Evolutionary conservation across 1,140 invertebrate species (phyloP).

Genomic region (Onthophagus taurus): DNA sequence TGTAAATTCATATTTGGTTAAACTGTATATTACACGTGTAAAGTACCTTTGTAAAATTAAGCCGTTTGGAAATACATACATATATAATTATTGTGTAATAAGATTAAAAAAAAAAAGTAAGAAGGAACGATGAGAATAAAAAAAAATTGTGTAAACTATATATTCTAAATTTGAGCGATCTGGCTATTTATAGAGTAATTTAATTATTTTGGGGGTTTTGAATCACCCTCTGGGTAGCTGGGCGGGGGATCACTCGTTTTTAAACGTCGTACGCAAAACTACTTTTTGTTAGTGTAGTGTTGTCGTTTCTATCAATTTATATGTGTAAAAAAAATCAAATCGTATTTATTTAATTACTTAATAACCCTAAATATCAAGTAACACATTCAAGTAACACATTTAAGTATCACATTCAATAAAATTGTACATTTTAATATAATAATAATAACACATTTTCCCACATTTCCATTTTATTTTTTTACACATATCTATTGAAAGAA

Average conservation of each 20-base stretch:
- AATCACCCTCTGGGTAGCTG: slow-evolving; percentile 36
- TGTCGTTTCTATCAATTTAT: slow-evolving; percentile 6
- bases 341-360: too few relatives aligned
- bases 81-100: slow-evolving; percentile 21
- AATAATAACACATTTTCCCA: too few relatives aligned
- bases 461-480: slow-evolving; percentile 4
- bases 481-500: neutral
- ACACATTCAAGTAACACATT: too few relatives aligned
- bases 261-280: slow-evolving; percentile 15
- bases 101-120: too few relatives aligned
- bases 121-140: too few relatives aligned
- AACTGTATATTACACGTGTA: slow-evolving; percentile 39
- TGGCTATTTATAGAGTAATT: slow-evolving; percentile 19
- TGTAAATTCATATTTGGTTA: slow-evolving; percentile 39
- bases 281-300: slow-evolving; percentile 4
- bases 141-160: slow-evolving; percentile 37
- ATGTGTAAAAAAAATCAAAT: too few relatives aligned
- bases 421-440: too few relatives aligned
- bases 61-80: slow-evolving; percentile 30
- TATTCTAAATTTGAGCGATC: slow-evolving; percentile 34
- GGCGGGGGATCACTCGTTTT: slow-evolving; percentile 38
- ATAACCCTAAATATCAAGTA: too few relatives aligned
- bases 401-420: too few relatives aligned
- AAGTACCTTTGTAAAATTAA: slow-evolving; percentile 34
- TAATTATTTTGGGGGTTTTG: slow-evolving; percentile 23